Base-by-base conservation (phyloP, 2,888 invertebrate genomes). In the Andrena fulva region DNA sequence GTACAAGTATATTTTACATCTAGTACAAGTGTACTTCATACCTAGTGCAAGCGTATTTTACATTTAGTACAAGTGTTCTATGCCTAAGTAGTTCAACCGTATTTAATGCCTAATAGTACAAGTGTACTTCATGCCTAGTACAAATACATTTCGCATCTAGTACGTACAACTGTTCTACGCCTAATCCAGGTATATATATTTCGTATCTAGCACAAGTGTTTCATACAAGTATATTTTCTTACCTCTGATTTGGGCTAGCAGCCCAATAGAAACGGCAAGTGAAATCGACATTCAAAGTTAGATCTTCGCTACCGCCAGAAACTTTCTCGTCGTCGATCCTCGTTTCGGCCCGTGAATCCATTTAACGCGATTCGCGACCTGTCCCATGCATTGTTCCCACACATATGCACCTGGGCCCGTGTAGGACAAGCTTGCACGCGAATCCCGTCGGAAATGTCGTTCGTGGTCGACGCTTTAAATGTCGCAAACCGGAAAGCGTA, bases 401-500 rank as follows among this genome's bases (percentile, higher is more conserved):
- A 56, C 54, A 8, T 10, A 27, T 48, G 31, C 60, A 66, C 7
- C 63, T 4, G 1, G 20, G 8, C 20, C 24, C 12, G 42, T 20
- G 63, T 59, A 16, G 8, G 42, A 12, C 8, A 50, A 42, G 68
- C 62, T 67, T 42, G 67, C 72, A 62, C 73, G 68, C 66, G 83
- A 77, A 67, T 71, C 52, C 54, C 76, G 67, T 24, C 63, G 74
- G 83, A 77, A 77, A 70, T 80, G 74, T 81, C 74, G 70, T 70
- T 54, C 60, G 31, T 24, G 35, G 56, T 20, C 50, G 67, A 31
- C 67, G 70, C 82, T 77, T 81, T 71, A 70, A 72, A 74, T 75
- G 83, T 78, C 77, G 64, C 74, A 42, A 52, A 50, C 76, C 75
- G 68, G 76, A 77, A 80, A 77, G 80, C 69, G 82, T 80, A 69